Evolutionary conservation across 2,113 vertebrate species (phyloP), one percentile per base, ranked within the genome.

Genomic region (Eptesicus fuscus): DNA sequence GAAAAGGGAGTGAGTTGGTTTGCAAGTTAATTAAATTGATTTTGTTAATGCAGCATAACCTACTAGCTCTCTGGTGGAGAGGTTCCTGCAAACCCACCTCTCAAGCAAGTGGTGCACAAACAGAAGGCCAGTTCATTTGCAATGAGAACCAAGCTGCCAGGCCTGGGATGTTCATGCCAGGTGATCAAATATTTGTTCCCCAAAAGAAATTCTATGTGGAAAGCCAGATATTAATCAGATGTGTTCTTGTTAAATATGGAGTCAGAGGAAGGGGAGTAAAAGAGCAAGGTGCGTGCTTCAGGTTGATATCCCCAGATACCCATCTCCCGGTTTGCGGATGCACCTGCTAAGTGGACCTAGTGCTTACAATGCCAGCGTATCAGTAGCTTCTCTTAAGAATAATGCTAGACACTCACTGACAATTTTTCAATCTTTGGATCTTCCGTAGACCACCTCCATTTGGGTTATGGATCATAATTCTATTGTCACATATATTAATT

Each of bases 391-490:
- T 86, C 69, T 30, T 53, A 71, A 79, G 65, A 84, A 42, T 7
- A 79, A 25, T 1, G 4, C 63, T 49, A 35, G 79, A 49, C 16
- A 76, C 22, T 25, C 35, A 14, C 13, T 40, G 73, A 59, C 37
- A 83, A 17, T 16, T 22, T 23, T 88, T 59, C 53, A 5, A 42
- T 63, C 42, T 40, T 70, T 74, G 17, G 7, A 35, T 91, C 32
- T 53, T 88, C 28, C 22, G 0, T 13, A 70, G 28, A 70, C 4
- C 4, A 59, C 40, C 35, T 6, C 32, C 30, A 30, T 32, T 77
- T 88, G 53, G 18, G 25, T 91, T 30, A 51, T 86, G 83, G 13
- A 32, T 69, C 65, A 94, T 23, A 78, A 70, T 67, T 83, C 65
- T 67, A 18, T 51, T n/a, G 70, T 80, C 28, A 87, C 28, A 9